Percentiles rank a stretch among this genome's conserved stretches.
Evolutionary conservation across 2,888 invertebrate genomes (phyloP).

Genomic region (Lysandra bellargus): DNA sequence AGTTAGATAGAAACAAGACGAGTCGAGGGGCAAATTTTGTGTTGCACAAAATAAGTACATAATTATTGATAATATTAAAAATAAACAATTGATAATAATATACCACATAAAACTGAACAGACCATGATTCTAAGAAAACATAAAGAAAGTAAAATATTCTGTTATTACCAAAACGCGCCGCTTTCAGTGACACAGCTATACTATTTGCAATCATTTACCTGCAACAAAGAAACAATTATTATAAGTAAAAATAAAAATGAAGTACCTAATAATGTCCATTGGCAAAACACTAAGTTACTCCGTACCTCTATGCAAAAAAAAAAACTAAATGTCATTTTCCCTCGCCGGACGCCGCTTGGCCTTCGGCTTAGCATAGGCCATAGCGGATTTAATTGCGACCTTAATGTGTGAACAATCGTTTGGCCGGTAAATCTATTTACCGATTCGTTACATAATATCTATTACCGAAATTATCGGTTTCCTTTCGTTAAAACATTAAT

Average conservation of each 20-base stretch:
- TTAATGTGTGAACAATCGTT: conserved; percentile 27
- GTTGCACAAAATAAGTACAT: no score
- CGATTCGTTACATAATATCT: conserved; percentile 40
- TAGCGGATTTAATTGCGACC: conserved; percentile 30
- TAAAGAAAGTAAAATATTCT: no score
- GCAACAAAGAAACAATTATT: not conserved
- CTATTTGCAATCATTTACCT: conserved; percentile 9
- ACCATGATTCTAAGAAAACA: no score
- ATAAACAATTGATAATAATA: no score
- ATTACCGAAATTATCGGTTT: conserved; percentile 40
- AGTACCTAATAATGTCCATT: not conserved
- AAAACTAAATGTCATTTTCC: conserved; percentile 7
- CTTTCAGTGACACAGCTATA: not conserved
- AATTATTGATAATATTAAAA: no score
- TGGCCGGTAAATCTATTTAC: conserved; percentile 36
- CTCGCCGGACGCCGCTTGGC: not conserved
- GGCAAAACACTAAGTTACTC: not conserved
- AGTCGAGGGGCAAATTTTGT: no score
- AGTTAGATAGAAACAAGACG: no score
- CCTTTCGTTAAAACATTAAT: conserved; percentile 39
- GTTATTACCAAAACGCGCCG: not conserved
- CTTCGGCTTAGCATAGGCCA: not conserved
- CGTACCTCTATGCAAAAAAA: not conserved
- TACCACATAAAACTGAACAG: no score
- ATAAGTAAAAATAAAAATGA: not conserved